These are phyloP conservation scores for Gryllus bimaculatus DNA, from an alignment of 1,140 invertebrate genomes.

Conservation along the genomic window DNA sequence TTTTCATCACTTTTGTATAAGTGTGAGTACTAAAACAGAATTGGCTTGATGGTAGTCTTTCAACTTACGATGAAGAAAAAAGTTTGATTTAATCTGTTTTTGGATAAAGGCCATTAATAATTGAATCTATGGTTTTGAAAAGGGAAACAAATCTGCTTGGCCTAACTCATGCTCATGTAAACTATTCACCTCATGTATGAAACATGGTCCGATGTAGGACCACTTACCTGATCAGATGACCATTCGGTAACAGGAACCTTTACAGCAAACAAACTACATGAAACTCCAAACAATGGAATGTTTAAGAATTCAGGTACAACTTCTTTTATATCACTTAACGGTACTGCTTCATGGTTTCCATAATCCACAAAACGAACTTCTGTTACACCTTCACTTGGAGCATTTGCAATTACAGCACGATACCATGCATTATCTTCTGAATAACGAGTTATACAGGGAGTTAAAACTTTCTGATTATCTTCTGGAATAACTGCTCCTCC, in stretches of 20 bases:
- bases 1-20: no score
- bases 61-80: no score
- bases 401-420: conserved; percentile 38
- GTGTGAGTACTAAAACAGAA: no score
- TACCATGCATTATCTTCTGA: conserved; percentile 44
- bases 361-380: conserved; percentile 48
- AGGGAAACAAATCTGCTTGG: no score
- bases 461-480: conserved; percentile 25
- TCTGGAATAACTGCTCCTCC: conserved; percentile 21
- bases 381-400: conserved; percentile 25
- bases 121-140: no score
- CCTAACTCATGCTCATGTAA: no score
- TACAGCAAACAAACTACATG: conserved; percentile 31
- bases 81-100: no score
- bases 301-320: conserved; percentile 27
- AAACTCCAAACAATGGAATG: conserved; percentile 33
- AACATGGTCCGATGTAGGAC: no score
- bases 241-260: conserved; percentile 23
- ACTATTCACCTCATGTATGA: no score
- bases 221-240: conserved; percentile 22
- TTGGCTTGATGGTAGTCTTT: no score
- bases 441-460: conserved; percentile 42
- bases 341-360: conserved; percentile 36
- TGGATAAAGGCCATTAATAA: no score
- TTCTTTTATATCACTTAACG: conserved; percentile 31